Evolutionary conservation across 2,797 vertebrate genomes (phyloP).

Genomic region (Sandelia bainsii): DNA sequence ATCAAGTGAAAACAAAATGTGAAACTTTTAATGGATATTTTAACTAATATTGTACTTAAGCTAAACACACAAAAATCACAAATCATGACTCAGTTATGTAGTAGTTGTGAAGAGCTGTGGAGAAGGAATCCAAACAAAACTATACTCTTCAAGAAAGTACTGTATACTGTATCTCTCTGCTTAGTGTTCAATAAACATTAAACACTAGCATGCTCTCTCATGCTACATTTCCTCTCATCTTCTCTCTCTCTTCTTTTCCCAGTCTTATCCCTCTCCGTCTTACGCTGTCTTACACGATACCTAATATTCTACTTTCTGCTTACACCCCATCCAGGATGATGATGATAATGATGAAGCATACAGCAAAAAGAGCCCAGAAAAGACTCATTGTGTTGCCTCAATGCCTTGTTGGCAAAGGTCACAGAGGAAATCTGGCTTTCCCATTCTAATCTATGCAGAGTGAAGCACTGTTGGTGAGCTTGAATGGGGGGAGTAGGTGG

Average conservation of each 20-base stretch:
- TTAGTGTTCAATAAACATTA: constrained; percentile 13
- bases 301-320: constrained; percentile 56
- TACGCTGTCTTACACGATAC: constrained; percentile 5
- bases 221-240: constrained; percentile 30
- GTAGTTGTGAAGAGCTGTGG: background rate
- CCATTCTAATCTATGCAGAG: constrained; percentile 44
- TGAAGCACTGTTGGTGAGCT: constrained; percentile 31
- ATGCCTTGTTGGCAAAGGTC: constrained; percentile 36
- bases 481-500: constrained; percentile 32
- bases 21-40: background rate
- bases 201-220: constrained; percentile 6
- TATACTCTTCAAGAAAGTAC: background rate
- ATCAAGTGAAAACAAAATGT: background rate
- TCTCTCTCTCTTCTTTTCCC: background rate
- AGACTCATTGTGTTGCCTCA: constrained; percentile 47
- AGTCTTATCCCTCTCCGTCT: background rate
- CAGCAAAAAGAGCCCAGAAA: constrained; percentile 28
- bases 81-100: background rate
- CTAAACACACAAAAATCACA: too few relatives aligned
- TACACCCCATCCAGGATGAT: constrained; percentile 17
- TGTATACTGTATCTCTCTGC: background rate
- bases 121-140: background rate
- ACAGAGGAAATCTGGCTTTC: constrained; percentile 48
- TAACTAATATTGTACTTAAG: too few relatives aligned
- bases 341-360: constrained; percentile 14